Evolutionary conservation across 1,140 invertebrate genomes (phyloP), one percentile per base, ranked within the genome.

Genomic region (Apis mellifera): DNA sequence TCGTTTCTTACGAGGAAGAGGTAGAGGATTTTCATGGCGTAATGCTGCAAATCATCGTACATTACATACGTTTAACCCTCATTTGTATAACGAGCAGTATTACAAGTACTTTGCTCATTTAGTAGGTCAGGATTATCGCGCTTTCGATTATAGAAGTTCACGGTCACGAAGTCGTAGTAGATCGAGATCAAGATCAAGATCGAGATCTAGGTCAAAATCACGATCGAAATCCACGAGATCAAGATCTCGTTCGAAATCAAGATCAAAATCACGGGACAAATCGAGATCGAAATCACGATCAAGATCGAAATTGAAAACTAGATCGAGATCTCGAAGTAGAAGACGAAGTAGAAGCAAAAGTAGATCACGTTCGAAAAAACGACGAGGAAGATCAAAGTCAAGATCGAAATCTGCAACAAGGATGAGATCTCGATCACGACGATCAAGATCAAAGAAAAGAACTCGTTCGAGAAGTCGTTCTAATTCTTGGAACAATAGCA

Each of bases 61-160:
- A 8, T 62, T 90, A 12, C 88, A 89, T 26, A 59, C 87, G 1
- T 90, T 91, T 50, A 92, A 91, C 84, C 90, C 92, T 4, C 91
- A 91, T 65, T 77, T 93, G n/a, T 91, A 92, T 78, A 93, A 94
- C 78, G 91, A 94, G 62, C 91, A 94, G 74, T 94, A 94, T 75
- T 93, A 94, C 78, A 92, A 93, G 73, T 94, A 94, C 52, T 94
- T 94, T 68, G 93, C 93, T 2, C 93, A 91, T 85, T 83, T 93
- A 13, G 91, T 91, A 19, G 92, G 92, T 9, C 91, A 93, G 72
- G 92, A 93, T 78, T 91, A 91, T 84, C 86, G 87, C 60, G 82
- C 84, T 71, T 93, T 90, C 52, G 90, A 92, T 17, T 89, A 80
- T 59, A 94, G 94, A 84, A 94, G 94, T 4, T 94, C 93, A 93